Conservation (phyloP, 2,113 vertebrate species). For the Bagarius yarrelli region DNA sequence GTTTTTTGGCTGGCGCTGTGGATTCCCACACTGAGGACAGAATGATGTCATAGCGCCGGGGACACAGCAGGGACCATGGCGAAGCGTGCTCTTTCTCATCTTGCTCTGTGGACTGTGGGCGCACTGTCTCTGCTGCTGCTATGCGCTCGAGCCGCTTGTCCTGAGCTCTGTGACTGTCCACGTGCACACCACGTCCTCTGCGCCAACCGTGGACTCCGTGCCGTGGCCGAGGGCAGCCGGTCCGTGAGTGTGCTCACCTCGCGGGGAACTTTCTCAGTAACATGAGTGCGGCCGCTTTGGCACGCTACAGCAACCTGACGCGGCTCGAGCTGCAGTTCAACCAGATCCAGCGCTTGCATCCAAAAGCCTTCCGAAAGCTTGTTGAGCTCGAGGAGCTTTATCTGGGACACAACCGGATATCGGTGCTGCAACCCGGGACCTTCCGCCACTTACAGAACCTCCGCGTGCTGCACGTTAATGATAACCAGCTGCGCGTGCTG, state of each 20-base stretch:
- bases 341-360: slow-evolving; percentile 81
- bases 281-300: slow-evolving; percentile 84
- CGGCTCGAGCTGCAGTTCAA: slow-evolving; percentile 92
- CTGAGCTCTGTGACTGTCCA: slow-evolving; percentile 89
- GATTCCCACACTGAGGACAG: slow-evolving; percentile 20
- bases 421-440: slow-evolving; percentile 73
- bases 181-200: slow-evolving; percentile 86
- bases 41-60: slow-evolving; percentile 47
- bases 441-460: slow-evolving; percentile 80
- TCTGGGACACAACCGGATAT: slow-evolving; percentile 87
- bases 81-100: slow-evolving; percentile 59
- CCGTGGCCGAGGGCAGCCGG: slow-evolving; percentile 74
- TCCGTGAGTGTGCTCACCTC: slow-evolving; percentile 83
- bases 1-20: background rate
- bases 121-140: slow-evolving; percentile 51
- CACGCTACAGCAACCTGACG: slow-evolving; percentile 76
- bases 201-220: slow-evolving; percentile 86
- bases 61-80: slow-evolving; percentile 65
- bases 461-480: slow-evolving; percentile 83
- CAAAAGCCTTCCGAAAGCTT: slow-evolving; percentile 85
- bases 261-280: slow-evolving; percentile 92
- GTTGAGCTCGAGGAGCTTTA: slow-evolving; percentile 86
- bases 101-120: slow-evolving; percentile 66
- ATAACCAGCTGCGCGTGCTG: slow-evolving; percentile 80
- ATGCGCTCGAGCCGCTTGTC: slow-evolving; percentile 72